Conservation (phyloP, 2,113 vertebrate genomes). For the Rhinopithecus roxellana region DNA sequence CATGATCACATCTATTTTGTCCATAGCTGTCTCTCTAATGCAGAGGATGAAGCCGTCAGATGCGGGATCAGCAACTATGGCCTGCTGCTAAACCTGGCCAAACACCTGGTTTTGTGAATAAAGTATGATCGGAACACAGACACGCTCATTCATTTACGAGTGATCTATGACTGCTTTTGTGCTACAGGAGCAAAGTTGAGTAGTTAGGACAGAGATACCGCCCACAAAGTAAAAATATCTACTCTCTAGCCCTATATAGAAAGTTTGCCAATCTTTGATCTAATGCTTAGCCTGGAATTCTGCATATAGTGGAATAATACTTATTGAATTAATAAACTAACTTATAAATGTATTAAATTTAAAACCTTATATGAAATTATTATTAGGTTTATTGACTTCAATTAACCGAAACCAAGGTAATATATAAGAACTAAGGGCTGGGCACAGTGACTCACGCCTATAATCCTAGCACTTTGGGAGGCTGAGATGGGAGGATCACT, state of each 20-base stretch:
- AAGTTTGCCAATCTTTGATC: not conserved
- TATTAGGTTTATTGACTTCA: constrained; percentile 1
- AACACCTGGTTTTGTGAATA: not conserved
- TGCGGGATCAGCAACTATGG: not conserved
- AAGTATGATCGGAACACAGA: not conserved
- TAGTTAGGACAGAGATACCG: not conserved
- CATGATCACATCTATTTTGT: not conserved
- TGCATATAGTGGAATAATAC: not conserved
- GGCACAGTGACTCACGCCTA: no score
- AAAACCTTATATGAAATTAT: not conserved
- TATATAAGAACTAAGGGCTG: not conserved
- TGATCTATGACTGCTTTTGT: not conserved
- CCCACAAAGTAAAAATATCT: not conserved
- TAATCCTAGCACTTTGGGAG: no score
- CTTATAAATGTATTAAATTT: not conserved
- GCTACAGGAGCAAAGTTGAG: not conserved
- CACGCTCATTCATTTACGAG: not conserved
- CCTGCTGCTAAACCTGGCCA: not conserved
- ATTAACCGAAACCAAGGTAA: constrained; percentile 19
- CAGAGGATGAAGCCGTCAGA: not conserved
- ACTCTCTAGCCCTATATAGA: not conserved
- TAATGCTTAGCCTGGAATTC: not conserved
- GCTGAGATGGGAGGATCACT: no score
- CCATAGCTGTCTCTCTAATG: not conserved
- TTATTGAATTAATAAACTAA: not conserved